A percentile compares a stretch with the other conserved stretches of the same genome.
Evolutionary conservation across 2,113 vertebrate genomes (phyloP).

Genomic region (Cebidichthys violaceus): DNA sequence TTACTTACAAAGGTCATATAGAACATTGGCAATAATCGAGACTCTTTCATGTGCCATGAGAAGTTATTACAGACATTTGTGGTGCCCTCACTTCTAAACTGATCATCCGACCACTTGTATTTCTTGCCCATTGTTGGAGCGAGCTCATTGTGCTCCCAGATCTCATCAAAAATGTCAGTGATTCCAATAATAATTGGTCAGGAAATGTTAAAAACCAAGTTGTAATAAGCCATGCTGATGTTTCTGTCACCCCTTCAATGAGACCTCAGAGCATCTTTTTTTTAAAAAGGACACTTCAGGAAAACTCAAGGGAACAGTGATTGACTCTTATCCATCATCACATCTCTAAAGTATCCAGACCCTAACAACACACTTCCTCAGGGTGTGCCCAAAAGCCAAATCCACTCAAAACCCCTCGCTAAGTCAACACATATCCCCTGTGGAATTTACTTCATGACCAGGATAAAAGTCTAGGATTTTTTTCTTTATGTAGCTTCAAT

Average conservation of each 20-base stretch:
- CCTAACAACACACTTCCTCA: slow-evolving; percentile 72
- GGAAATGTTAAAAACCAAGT: neutral
- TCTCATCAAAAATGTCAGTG: neutral
- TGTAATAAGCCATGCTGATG: neutral
- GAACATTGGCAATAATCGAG: too few relatives aligned
- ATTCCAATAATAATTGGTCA: neutral
- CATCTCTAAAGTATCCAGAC: slow-evolving; percentile 54
- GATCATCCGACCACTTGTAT: neutral
- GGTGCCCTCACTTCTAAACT: neutral
- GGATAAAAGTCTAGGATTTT: neutral
- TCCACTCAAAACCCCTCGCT: slow-evolving; percentile 2
- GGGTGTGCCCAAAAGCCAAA: slow-evolving; percentile 48
- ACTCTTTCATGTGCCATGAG: neutral
- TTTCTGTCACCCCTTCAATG: neutral
- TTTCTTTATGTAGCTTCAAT: neutral
- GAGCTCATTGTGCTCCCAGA: neutral
- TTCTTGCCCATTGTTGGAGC: neutral
- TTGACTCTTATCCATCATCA: slow-evolving; percentile 55
- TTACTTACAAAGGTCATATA: too few relatives aligned
- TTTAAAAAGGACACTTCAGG: slow-evolving; percentile 14
- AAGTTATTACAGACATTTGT: neutral
- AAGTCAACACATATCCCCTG: slow-evolving; percentile 30
- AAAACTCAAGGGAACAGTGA: slow-evolving; percentile 74
- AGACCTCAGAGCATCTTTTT: slow-evolving; percentile 7
- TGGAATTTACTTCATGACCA: slow-evolving; percentile 16